Percentiles rank a stretch among this genome's conserved stretches.
Conservation (phyloP, 2,113 vertebrate genomes). For the Cryptomyrus ogoouensis region DNA sequence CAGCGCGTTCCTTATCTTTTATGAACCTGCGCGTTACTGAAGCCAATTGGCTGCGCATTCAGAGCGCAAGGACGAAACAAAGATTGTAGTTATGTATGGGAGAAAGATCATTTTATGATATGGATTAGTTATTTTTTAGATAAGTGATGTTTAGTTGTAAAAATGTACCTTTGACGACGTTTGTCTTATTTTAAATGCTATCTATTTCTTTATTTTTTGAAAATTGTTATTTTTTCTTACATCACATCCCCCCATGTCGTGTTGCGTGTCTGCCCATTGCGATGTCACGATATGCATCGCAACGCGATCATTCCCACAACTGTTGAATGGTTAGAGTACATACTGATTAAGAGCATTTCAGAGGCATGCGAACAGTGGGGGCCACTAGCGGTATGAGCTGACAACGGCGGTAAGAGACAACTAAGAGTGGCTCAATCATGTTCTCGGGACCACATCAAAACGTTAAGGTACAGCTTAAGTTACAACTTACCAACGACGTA, state of each 20-base stretch:
- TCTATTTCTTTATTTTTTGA: neutral
- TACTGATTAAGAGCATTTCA: neutral
- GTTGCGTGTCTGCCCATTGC: neutral
- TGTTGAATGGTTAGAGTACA: neutral
- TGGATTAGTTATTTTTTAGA: neutral
- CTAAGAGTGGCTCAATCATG: neutral
- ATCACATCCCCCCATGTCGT: neutral
- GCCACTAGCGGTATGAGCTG: neutral
- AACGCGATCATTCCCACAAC: neutral
- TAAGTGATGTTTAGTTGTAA: neutral
- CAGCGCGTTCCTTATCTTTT: no score
- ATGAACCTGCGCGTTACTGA: no score
- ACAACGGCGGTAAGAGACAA: neutral
- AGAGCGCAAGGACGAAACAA: neutral
- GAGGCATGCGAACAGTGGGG: neutral
- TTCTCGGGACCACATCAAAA: neutral
- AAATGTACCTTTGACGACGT: neutral
- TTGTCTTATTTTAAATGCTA: neutral
- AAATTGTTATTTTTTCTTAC: neutral
- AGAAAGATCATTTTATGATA: neutral
- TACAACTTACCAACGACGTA: neutral
- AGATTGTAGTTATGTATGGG: neutral
- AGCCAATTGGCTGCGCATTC: neutral
- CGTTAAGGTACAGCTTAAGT: neutral
- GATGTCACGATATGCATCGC: neutral